Percentiles rank a stretch among this genome's conserved stretches.
Evolutionary conservation across 2,797 vertebrate genomes (phyloP).

Genomic region (Thunnus albacares): DNA sequence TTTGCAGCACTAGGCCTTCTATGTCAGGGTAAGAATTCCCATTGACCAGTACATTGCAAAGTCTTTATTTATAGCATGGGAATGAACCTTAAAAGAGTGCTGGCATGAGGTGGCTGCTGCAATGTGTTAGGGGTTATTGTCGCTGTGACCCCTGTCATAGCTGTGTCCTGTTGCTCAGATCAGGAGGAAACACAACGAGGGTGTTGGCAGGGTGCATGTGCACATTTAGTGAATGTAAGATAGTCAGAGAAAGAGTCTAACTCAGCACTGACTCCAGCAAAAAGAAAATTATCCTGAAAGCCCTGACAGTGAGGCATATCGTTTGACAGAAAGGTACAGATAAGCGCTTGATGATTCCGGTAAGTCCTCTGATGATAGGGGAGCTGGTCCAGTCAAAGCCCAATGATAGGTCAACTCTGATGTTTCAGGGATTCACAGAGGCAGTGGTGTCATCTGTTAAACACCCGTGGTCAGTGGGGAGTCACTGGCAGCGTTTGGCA

Average conservation of each 20-base stretch:
- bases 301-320: slow-evolving; percentile 33
- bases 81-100: slow-evolving; percentile 25
- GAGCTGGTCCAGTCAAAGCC: slow-evolving; percentile 40
- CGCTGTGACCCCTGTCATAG: slow-evolving; percentile 28
- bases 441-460: slow-evolving; percentile 58
- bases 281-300: slow-evolving; percentile 50
- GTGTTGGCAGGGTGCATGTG: slow-evolving; percentile 23
- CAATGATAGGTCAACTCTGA: slow-evolving; percentile 35
- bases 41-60: slow-evolving; percentile 51
- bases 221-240: slow-evolving; percentile 15
- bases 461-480: slow-evolving; percentile 57
- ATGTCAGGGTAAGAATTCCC: slow-evolving; percentile 44
- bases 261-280: slow-evolving; percentile 72
- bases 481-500: slow-evolving; percentile 33
- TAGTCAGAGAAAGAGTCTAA: slow-evolving; percentile 54
- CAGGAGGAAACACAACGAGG: slow-evolving; percentile 23
- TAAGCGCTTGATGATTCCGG: slow-evolving; percentile 43
- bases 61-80: slow-evolving; percentile 65
- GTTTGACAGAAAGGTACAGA: slow-evolving; percentile 35
- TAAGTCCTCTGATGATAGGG: slow-evolving; percentile 71
- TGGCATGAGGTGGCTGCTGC: slow-evolving; percentile 19
- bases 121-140: slow-evolving; percentile 14
- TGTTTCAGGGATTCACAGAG: slow-evolving; percentile 51
- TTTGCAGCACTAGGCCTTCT: slow-evolving; percentile 23
- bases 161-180: slow-evolving; percentile 36